Conservation (phyloP, 2,797 vertebrate species). For the Pipistrellus pipistrellus region DNA sequence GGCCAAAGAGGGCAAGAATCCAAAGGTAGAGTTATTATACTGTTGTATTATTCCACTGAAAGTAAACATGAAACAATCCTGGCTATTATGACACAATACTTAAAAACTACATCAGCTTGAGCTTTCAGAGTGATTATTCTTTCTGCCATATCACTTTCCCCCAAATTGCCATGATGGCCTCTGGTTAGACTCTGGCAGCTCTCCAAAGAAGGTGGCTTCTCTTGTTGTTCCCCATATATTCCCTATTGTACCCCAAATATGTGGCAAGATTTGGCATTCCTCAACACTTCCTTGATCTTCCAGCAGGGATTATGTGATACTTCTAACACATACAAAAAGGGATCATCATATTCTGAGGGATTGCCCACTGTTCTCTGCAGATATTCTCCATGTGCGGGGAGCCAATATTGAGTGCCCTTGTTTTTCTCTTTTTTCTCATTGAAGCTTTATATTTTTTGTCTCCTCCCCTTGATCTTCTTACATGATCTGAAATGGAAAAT, state of each 20-base stretch:
- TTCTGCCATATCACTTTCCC: neutral
- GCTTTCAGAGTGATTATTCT: slow-evolving; percentile 4
- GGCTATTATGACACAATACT: neutral
- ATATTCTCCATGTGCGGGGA: neutral
- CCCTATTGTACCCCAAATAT: neutral
- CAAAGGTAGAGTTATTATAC: slow-evolving; percentile 91
- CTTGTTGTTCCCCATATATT: neutral
- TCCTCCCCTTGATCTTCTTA: slow-evolving; percentile 29
- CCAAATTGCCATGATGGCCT: neutral
- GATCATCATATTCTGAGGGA: neutral
- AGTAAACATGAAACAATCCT: neutral
- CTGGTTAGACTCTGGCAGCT: slow-evolving; percentile 6
- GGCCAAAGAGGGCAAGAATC: slow-evolving; percentile 97
- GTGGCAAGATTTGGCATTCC: neutral
- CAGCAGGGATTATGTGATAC: neutral
- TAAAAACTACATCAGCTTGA: neutral
- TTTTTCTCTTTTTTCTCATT: neutral
- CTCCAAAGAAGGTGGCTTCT: neutral
- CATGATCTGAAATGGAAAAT: slow-evolving; percentile 53
- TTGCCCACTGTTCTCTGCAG: neutral
- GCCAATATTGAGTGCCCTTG: neutral
- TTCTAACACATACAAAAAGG: neutral
- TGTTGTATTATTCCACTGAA: neutral
- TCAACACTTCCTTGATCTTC: neutral
- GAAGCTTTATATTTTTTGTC: slow-evolving; percentile 37